Evolutionary conservation across 2,797 vertebrate species (phyloP).

Genomic region (Enteromius treurensis): DNA sequence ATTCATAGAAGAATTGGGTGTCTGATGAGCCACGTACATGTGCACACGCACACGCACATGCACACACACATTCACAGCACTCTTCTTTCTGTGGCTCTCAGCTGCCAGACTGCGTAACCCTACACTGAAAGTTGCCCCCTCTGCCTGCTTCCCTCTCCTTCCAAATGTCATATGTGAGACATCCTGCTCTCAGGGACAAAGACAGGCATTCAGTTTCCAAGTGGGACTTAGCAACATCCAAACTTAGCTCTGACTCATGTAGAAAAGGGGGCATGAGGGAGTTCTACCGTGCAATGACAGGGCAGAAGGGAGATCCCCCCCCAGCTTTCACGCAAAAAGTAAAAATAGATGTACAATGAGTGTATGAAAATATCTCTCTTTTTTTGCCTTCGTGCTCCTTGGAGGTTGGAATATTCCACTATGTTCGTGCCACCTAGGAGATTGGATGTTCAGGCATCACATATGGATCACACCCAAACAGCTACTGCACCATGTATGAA

Average conservation of each 20-base stretch:
- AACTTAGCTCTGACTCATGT: slow-evolving; percentile 78
- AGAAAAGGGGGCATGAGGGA: slow-evolving; percentile 1
- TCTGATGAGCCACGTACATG: slow-evolving; percentile 36
- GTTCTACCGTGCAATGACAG: slow-evolving; percentile 47
- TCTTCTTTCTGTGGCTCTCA: slow-evolving; percentile 42
- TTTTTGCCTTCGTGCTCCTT: slow-evolving; percentile 20
- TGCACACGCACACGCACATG: slow-evolving; percentile 6
- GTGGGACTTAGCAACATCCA: slow-evolving; percentile 79
- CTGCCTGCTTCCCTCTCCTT: slow-evolving; percentile 63
- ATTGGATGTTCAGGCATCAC: not conserved
- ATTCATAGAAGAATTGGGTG: slow-evolving; percentile 10
- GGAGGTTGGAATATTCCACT: slow-evolving; percentile 31
- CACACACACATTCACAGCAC: slow-evolving; percentile 7
- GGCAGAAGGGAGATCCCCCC: slow-evolving; percentile 38
- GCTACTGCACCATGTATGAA: not conserved
- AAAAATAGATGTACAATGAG: slow-evolving; percentile 52
- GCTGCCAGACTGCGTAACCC: slow-evolving; percentile 55
- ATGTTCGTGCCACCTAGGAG: slow-evolving; percentile 16
- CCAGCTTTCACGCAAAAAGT: slow-evolving; percentile 19
- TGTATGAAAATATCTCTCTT: slow-evolving; percentile 35
- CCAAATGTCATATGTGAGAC: slow-evolving; percentile 80
- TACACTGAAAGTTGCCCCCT: slow-evolving; percentile 54
- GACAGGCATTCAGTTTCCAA: slow-evolving; percentile 77
- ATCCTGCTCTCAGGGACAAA: slow-evolving; percentile 74
- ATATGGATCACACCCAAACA: not conserved